Percentiles rank a stretch among this genome's conserved stretches.
Conservation (phyloP, 2,113 vertebrate species). For the Ranitomeya variabilis region DNA sequence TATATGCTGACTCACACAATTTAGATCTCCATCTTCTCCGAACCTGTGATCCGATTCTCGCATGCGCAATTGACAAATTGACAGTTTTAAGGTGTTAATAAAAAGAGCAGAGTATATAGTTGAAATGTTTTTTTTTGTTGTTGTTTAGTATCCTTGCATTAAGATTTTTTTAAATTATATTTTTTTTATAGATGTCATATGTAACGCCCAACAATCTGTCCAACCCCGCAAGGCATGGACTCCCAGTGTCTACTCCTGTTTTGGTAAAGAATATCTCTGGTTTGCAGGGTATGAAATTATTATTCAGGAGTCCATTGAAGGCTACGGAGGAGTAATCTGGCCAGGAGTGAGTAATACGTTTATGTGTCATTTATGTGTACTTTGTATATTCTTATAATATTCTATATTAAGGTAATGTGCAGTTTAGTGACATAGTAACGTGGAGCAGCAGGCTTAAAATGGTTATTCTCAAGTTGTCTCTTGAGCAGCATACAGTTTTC, state of each 20-base stretch:
- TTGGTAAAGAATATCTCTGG: conserved; percentile 71
- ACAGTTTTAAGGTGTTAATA: background rate
- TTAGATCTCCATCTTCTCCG: too few relatives aligned
- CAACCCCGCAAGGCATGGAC: conserved; percentile 69
- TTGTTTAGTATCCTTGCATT: background rate
- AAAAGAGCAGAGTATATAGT: background rate
- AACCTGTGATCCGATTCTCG: too few relatives aligned
- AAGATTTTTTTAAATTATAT: background rate
- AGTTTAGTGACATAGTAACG: background rate
- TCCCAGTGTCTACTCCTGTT: conserved; percentile 68
- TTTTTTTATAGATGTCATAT: conserved; percentile 61
- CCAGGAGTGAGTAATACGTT: conserved; percentile 70
- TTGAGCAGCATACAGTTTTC: too few relatives aligned
- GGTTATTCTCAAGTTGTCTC: too few relatives aligned
- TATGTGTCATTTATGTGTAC: background rate
- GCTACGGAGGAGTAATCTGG: conserved; percentile 74
- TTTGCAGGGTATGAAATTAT: conserved; percentile 71
- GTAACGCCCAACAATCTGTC: conserved; percentile 57
- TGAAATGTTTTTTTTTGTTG: background rate
- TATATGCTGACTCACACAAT: too few relatives aligned
- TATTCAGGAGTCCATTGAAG: conserved; percentile 78
- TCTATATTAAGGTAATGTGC: background rate
- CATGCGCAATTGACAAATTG: too few relatives aligned
- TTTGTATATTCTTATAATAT: background rate
- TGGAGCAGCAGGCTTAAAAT: background rate